Base-by-base conservation (phyloP, 92 coral and sea anemone species). In the Parazoanthus swiftii region DNA sequence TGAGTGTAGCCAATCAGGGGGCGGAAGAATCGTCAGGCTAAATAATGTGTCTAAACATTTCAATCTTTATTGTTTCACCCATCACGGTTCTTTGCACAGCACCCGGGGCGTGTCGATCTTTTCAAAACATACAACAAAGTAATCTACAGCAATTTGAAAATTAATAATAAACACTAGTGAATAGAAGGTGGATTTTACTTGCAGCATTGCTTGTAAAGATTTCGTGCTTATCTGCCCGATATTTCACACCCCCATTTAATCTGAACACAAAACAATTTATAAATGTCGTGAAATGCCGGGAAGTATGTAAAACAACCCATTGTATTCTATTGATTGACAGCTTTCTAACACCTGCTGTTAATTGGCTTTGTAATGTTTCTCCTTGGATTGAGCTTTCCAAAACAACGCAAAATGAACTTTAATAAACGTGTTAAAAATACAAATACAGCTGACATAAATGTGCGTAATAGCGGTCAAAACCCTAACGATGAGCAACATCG, bases 31-130 rank as follows among this genome's bases (percentile, higher is more conserved):
- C 93, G 97, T 88, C 95, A 97, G 91, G 93, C 96, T 93, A 97
- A 97, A 97, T 97, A 95, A 97, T 97, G 92, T 93, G 98, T 95
- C 97, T 96, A 97, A 97, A 97, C 99, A 97, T 94, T 97, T 95
- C 99, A 94, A 93, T 92, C 94, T 91, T 91, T 91, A 94, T 97
- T 97, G 99, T 97, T 94, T 94, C 89, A 89, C 89, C 96, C 93
- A 95, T 97, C 98, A 96, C 93, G 95, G 93, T 91, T 91, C 94
- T 92, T 92, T 93, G 92, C 93, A 93, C 98, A 92, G 94, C 86
- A 92, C 90, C 93, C 94, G 98, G 95, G 96, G 96, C 98, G 97
- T 95, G 98, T 93, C 98, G 91, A 84, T 80, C 94, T 86, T 92
- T 95, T 93, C 94, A 97, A 91, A 90, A 89, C 94, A 91, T 90